Conservation (phyloP, 1,140 invertebrate genomes). For the Apis dorsata region DNA sequence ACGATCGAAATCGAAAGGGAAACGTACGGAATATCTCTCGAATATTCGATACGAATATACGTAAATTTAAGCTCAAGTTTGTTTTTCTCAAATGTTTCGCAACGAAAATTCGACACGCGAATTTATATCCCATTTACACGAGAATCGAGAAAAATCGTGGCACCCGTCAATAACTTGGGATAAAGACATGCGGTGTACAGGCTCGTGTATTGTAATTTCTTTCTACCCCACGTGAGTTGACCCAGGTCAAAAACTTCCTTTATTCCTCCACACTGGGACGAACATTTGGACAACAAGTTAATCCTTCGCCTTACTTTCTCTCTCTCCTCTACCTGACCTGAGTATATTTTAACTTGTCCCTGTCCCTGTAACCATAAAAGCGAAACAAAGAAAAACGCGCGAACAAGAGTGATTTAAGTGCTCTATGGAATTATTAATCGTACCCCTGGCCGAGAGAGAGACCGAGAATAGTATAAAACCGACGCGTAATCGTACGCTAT, state of each 20-base stretch:
- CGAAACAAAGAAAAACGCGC: conserved; percentile 21
- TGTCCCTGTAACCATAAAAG: not conserved
- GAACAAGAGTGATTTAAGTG: conserved; percentile 28
- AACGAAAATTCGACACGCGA: no score
- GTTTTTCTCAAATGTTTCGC: no score
- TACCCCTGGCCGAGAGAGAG: not conserved
- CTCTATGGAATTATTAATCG: conserved; percentile 34
- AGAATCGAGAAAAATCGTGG: not conserved
- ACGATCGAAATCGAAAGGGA: not conserved
- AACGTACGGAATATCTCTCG: no score
- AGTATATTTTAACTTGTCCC: not conserved
- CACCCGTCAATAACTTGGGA: no score
- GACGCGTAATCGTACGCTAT: conserved; percentile 6
- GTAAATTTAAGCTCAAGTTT: no score
- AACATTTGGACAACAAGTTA: conserved; percentile 11
- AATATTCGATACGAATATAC: no score
- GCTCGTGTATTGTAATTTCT: not conserved
- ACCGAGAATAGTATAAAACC: conserved; percentile 11
- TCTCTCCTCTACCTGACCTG: no score
- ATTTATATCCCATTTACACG: not conserved
- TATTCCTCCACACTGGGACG: not conserved
- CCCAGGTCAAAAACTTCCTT: conserved; percentile 34
- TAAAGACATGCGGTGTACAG: not conserved
- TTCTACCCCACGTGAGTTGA: not conserved
- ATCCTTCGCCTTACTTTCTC: not conserved